These are phyloP conservation scores for Drosophila kuntzei DNA, from an alignment of 2,888 invertebrate species.

Conservation along the genomic window DNA sequence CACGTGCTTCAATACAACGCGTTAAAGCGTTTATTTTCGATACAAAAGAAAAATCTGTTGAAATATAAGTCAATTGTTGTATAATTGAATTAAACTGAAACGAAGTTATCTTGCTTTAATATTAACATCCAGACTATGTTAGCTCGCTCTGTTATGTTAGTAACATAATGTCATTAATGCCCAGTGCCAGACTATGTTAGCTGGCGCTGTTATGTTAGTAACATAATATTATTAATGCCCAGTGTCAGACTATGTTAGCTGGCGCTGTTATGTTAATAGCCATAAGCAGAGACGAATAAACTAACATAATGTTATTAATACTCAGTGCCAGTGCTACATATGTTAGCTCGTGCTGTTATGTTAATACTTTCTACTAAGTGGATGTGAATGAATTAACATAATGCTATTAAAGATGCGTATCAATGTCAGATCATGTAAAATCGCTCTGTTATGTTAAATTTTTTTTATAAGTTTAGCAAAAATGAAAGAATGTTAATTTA, in stretches of 20 bases:
- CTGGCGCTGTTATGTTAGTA: not conserved
- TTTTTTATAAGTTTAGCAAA: not conserved
- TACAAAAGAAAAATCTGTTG: not conserved
- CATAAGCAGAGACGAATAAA: no score
- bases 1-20: conserved; percentile 8
- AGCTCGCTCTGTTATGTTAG: not conserved
- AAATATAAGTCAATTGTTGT: not conserved
- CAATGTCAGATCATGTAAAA: not conserved
- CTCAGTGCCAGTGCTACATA: no score
- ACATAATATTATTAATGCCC: no score
- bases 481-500: conserved; percentile 7
- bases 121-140: not conserved
- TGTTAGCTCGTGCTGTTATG: no score
- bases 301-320: no score
- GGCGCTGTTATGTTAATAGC: not conserved
- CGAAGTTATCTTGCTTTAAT: not conserved
- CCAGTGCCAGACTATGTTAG: not conserved
- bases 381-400: not conserved
- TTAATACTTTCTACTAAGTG: not conserved
- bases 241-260: no score
- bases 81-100: not conserved
- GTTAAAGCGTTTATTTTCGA: conserved; percentile 6
- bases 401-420: not conserved
- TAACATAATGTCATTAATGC: not conserved
- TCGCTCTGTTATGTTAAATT: not conserved